phyloP scores from a whole-genome alignment of 1,140 invertebrate genomes.

The Diabrotica undecimpunctata region DNA sequence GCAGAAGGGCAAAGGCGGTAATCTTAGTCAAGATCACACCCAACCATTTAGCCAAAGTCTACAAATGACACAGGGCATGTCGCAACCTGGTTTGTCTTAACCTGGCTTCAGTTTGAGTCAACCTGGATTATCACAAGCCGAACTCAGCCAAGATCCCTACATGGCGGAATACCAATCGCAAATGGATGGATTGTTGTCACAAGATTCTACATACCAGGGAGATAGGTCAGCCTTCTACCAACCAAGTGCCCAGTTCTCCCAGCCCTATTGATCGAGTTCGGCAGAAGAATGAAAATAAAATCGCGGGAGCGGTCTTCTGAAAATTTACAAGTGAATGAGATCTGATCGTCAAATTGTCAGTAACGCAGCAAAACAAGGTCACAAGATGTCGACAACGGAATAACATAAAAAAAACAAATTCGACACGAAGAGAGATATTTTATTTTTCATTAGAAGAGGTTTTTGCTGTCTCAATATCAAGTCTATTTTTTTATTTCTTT shows the following conservation, averaged over 20 bases:
- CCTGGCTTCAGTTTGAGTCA: slow-evolving; percentile 62
- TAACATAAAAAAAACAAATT: slow-evolving; percentile 11
- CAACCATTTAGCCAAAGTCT: slow-evolving; percentile 61
- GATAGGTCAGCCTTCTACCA: slow-evolving; percentile 63
- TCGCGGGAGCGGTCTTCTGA: slow-evolving; percentile 44
- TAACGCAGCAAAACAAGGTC: slow-evolving; percentile 31
- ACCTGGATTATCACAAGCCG: slow-evolving; percentile 70
- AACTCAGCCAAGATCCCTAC: slow-evolving; percentile 83
- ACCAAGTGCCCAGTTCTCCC: slow-evolving; percentile 59
- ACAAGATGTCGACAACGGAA: slow-evolving; percentile 28
- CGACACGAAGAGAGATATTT: slow-evolving; percentile 5
- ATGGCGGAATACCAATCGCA: slow-evolving; percentile 89
- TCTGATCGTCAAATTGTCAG: slow-evolving; percentile 39
- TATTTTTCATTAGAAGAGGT: too few species aligned
- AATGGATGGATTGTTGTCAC: slow-evolving; percentile 89
- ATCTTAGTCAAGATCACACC: slow-evolving; percentile 53
- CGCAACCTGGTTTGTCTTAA: slow-evolving; percentile 69
- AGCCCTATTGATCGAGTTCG: slow-evolving; percentile 46
- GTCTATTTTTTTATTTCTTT: too few species aligned
- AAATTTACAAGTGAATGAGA: slow-evolving; percentile 40
- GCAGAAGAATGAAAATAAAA: slow-evolving; percentile 31
- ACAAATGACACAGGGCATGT: slow-evolving; percentile 64
- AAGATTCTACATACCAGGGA: slow-evolving; percentile 87
- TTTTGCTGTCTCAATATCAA: too few species aligned
- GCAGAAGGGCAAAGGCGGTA: slow-evolving; percentile 36